A percentile compares a stretch with the other conserved stretches of the same genome.
Evolutionary conservation across 2,113 vertebrate genomes (phyloP).

Genomic region (Aleadryas rufinucha): DNA sequence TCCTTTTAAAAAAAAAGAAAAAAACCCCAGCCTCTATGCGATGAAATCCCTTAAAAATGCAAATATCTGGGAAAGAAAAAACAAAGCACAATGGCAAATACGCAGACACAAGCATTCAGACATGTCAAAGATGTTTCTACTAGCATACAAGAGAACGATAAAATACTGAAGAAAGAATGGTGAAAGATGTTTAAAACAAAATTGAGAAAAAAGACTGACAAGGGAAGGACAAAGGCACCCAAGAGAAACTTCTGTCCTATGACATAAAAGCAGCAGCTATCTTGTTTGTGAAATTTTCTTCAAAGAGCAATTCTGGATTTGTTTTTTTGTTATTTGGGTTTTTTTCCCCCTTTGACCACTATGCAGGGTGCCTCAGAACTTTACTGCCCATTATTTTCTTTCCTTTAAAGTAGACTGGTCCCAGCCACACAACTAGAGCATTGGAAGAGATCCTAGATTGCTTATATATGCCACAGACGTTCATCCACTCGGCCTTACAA

Average conservation of each 20-base stretch:
- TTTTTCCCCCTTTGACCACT: not conserved
- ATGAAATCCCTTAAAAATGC: not conserved
- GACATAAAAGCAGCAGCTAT: not conserved
- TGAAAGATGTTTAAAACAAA: not conserved
- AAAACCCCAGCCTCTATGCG: not conserved
- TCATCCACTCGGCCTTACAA: rapidly evolving
- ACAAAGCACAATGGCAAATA: not conserved
- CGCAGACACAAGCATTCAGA: not conserved
- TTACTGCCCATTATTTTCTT: not conserved
- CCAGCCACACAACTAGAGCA: not conserved
- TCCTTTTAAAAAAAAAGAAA: not conserved
- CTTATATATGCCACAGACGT: not conserved
- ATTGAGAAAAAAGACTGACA: not conserved
- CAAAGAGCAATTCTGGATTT: not conserved
- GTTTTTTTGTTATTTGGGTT: not conserved
- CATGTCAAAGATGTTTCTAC: not conserved
- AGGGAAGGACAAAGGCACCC: not conserved
- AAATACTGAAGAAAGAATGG: not conserved
- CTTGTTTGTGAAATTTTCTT: not conserved
- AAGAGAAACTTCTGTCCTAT: not conserved
- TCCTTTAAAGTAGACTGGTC: not conserved
- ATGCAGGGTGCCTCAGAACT: not conserved
- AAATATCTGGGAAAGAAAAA: not conserved
- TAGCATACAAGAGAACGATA: not conserved
- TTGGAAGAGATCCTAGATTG: not conserved